A percentile compares a stretch with the other conserved stretches of the same genome.
These are phyloP conservation scores for Macrocentrus cingulum DNA, from an alignment of 1,140 invertebrate genomes.

Conservation along the genomic window DNA sequence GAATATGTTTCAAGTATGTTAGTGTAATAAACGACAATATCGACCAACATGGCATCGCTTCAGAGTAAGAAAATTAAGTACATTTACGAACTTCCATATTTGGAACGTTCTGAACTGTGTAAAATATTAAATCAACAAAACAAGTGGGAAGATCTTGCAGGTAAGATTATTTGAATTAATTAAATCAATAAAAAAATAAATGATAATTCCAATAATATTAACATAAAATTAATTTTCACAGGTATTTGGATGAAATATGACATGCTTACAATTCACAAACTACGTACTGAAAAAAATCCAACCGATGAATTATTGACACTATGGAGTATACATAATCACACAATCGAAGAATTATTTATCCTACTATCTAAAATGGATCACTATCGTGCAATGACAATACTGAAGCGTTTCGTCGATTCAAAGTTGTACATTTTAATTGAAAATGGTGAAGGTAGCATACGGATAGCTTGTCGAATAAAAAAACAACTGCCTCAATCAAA, in stretches of 20 bases:
- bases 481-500: constrained; percentile 36
- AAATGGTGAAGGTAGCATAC: constrained; percentile 53
- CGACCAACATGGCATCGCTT: constrained; percentile 5
- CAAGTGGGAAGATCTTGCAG: constrained; percentile 74
- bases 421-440: constrained; percentile 64
- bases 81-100: constrained; percentile 68
- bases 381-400: constrained; percentile 68
- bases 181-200: background rate
- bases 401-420: constrained; percentile 65
- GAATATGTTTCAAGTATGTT: too few relatives aligned
- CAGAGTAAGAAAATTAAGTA: constrained; percentile 1
- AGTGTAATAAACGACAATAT: too few relatives aligned
- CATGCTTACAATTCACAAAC: constrained; percentile 54
- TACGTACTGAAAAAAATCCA: constrained; percentile 67
- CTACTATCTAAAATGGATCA: constrained; percentile 72
- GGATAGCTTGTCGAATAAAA: constrained; percentile 22
- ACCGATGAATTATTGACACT: constrained; percentile 72
- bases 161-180: constrained; percentile 49
- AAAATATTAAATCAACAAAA: constrained; percentile 75
- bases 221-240: too few relatives aligned
- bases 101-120: constrained; percentile 69
- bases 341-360: constrained; percentile 74
- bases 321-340: constrained; percentile 82
- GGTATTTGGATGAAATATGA: constrained; percentile 61
- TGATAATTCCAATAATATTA: background rate